phyloP scores from a whole-genome alignment of 2,888 invertebrate genomes.

The Amitus sp. region DNA sequence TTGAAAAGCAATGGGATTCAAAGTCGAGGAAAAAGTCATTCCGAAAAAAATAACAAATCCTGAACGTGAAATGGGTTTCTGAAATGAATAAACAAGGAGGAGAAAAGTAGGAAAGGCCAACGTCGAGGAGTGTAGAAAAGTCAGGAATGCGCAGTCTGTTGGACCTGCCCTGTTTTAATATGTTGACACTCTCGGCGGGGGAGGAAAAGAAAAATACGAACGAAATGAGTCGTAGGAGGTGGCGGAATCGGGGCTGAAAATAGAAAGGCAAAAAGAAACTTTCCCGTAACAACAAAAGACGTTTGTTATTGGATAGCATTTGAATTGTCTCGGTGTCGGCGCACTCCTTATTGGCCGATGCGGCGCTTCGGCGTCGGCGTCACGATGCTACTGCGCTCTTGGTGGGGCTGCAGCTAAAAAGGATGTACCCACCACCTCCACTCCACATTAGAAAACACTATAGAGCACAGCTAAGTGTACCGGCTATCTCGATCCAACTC shows the following conservation, averaged over 20 bases:
- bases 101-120: conserved; percentile 8
- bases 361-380: conserved; percentile 51
- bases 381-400: conserved; percentile 51
- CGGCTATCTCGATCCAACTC: conserved; percentile 48
- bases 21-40: conserved; percentile 12
- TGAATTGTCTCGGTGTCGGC: conserved; percentile 63
- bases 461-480: conserved; percentile 53
- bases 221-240: conserved; percentile 27
- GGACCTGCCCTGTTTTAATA: conserved; percentile 55
- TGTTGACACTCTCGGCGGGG: conserved; percentile 55
- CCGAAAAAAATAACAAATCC: neutral
- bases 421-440: conserved; percentile 42
- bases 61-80: neutral
- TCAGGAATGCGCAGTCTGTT: conserved; percentile 56
- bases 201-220: conserved; percentile 31
- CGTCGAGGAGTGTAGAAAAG: conserved; percentile 46
- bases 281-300: conserved; percentile 65
- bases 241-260: conserved; percentile 43
- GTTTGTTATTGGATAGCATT: conserved; percentile 66
- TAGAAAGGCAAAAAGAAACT: conserved; percentile 57
- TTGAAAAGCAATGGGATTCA: neutral
- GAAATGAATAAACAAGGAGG: conserved; percentile 9
- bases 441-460: conserved; percentile 46
- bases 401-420: conserved; percentile 53
- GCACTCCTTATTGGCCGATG: conserved; percentile 61